Evolutionary conservation across 2,888 invertebrate species (phyloP).

Genomic region (Metacarcinus magister): DNA sequence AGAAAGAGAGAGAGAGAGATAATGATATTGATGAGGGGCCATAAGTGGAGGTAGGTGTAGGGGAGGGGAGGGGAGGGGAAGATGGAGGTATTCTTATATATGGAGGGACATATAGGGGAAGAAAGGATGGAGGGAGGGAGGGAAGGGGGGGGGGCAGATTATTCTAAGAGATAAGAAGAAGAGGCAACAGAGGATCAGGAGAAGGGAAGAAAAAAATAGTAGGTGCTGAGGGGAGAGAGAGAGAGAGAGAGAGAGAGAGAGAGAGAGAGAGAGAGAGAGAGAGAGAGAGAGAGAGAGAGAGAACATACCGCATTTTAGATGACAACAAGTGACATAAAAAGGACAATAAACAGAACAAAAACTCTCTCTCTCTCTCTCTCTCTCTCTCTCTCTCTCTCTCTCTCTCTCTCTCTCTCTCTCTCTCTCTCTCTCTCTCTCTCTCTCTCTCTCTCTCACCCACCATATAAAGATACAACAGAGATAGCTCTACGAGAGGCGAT

Average conservation of each 20-base stretch:
- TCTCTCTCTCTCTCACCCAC: not conserved
- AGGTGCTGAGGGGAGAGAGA: not conserved
- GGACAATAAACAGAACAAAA: not conserved
- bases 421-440: not conserved
- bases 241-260: conserved; percentile 22
- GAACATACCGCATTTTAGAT: not conserved
- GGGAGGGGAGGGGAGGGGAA: no score
- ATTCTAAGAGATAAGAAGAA: not conserved
- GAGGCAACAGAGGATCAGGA: not conserved
- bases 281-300: conserved; percentile 26
- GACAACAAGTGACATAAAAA: not conserved
- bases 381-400: not conserved
- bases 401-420: not conserved
- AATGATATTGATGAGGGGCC: not conserved
- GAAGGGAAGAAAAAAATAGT: not conserved
- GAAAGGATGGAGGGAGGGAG: conserved; percentile 8
- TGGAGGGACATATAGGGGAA: not conserved
- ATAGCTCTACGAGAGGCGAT: not conserved
- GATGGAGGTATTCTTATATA: not conserved
- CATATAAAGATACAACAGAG: not conserved
- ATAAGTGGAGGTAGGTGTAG: not conserved
- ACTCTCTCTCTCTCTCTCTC: no score
- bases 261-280: conserved; percentile 35
- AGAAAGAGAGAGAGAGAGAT: not conserved
- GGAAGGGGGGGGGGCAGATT: no score